phyloP scores from a whole-genome alignment of 2,888 invertebrate genomes.

The Hypsopygia costalis region DNA sequence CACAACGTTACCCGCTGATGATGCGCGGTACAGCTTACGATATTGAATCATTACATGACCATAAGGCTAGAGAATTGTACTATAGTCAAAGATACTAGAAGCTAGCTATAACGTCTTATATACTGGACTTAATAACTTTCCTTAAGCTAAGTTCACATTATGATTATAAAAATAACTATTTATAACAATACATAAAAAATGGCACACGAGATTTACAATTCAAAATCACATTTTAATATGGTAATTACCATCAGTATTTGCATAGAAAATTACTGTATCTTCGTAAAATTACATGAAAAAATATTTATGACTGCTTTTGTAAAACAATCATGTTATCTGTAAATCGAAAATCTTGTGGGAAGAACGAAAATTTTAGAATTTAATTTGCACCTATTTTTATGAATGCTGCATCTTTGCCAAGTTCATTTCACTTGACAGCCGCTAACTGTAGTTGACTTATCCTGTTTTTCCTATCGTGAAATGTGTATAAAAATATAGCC shows the following conservation, averaged over 20 bases:
- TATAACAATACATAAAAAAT: slow-evolving; percentile 41
- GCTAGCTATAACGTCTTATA: slow-evolving; percentile 41
- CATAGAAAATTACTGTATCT: background rate
- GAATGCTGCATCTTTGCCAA: too few relatives aligned
- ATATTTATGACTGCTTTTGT: too few relatives aligned
- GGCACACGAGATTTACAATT: slow-evolving; percentile 46
- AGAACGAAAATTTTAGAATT: too few relatives aligned
- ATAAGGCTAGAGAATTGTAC: slow-evolving; percentile 72
- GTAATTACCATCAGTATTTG: background rate
- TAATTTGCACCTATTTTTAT: too few relatives aligned
- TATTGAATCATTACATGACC: slow-evolving; percentile 42
- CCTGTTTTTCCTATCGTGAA: too few relatives aligned
- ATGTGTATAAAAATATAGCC: too few relatives aligned
- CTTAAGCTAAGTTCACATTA: slow-evolving; percentile 30
- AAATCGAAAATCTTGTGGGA: too few relatives aligned
- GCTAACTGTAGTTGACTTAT: too few relatives aligned
- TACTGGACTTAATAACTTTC: slow-evolving; percentile 36
- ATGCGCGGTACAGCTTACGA: slow-evolving; percentile 3
- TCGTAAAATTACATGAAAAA: too few relatives aligned
- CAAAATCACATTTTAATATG: slow-evolving; percentile 5
- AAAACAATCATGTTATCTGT: too few relatives aligned
- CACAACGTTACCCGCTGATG: slow-evolving; percentile 22
- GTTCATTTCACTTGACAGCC: too few relatives aligned
- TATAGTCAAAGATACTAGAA: slow-evolving; percentile 49
- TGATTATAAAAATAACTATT: slow-evolving; percentile 33